Evolutionary conservation across 2,888 invertebrate species (phyloP).

Genomic region (Autographa gamma): DNA sequence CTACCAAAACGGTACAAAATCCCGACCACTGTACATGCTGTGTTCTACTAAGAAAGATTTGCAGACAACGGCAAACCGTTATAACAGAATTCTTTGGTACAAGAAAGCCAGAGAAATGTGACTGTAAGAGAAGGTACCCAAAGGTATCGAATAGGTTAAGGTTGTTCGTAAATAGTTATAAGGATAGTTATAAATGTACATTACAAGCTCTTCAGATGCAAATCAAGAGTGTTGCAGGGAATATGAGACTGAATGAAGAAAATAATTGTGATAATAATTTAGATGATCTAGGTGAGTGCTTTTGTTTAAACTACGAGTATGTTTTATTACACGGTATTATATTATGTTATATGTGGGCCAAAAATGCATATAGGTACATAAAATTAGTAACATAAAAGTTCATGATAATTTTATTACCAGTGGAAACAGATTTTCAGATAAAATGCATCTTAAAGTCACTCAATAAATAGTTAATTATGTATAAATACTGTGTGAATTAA

Average conservation of each 20-base stretch:
- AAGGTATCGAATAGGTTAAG: constrained; percentile 74
- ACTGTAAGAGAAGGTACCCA: constrained; percentile 71
- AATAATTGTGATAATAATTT: constrained; percentile 37
- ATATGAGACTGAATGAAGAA: constrained; percentile 17
- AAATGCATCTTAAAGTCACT: no score
- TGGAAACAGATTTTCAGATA: no score
- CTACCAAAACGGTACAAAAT: constrained; percentile 6
- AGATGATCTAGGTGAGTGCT: constrained; percentile 71
- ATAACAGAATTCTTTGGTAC: constrained; percentile 78
- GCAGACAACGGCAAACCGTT: constrained; percentile 66
- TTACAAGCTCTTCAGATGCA: constrained; percentile 61
- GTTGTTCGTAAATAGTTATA: constrained; percentile 70
- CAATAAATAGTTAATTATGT: no score
- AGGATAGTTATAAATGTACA: constrained; percentile 57
- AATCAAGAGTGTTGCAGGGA: constrained; percentile 43
- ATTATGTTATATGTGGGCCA: no score
- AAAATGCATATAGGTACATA: no score
- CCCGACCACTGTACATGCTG: constrained; percentile 79
- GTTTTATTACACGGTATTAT: no score
- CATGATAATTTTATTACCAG: no score
- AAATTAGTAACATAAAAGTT: no score
- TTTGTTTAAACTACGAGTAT: no score
- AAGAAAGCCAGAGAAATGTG: constrained; percentile 60
- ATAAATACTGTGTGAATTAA: no score
- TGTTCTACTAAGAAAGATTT: constrained; percentile 68